Evolutionary conservation across 2,888 invertebrate species (phyloP), one percentile per base, ranked within the genome.

Genomic region (Cheiracanthium punctorium): DNA sequence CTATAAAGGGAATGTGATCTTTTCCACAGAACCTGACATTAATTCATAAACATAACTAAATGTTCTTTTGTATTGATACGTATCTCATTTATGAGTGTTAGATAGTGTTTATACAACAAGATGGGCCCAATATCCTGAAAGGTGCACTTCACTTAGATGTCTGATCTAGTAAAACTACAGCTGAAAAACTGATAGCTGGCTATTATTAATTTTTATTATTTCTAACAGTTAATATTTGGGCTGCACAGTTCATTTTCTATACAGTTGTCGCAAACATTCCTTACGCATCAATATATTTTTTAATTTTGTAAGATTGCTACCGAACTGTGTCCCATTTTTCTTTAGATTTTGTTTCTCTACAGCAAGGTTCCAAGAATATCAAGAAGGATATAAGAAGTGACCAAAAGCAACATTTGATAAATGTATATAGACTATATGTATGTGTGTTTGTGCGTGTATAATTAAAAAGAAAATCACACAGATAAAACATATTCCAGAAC

Each of bases 131-230:
- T 69, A 69, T 85, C 77, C 77, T 73, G 71, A 72, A 85, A 79
- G 84, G 84, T 85, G 84, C 84, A 85, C 84, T 85, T 85, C 73
- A 80, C 84, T 73, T 85, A 85, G 84, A 70, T 85, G 79, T 80
- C 79, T 75, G 75, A 76, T 52, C 71, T 85, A 85, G 84, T 70
- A 84, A 84, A 84, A 84, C 76, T 48, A 48, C 69, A 72, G 41
- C 67, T 85, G 48, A 71, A 32, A 70, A 69, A 76, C 74, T 70
- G 69, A 58, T 58, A 58, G 58, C 58, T 58, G 58, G 48, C 14
- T 52, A 74, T 72, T 80, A 77, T 74, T 80, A 69, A 64, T 29
- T n/a, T n/a, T n/a, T n/a, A n/a, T 43, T 82, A 28, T 48, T 85
- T 85, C 69, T 41, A 85, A 41, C 74, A 67, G 20, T 72, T 29